These are phyloP conservation scores for Henricia sp. DNA, from an alignment of 53 echinoderm and acorn worm species.

Conservation along the genomic window DNA sequence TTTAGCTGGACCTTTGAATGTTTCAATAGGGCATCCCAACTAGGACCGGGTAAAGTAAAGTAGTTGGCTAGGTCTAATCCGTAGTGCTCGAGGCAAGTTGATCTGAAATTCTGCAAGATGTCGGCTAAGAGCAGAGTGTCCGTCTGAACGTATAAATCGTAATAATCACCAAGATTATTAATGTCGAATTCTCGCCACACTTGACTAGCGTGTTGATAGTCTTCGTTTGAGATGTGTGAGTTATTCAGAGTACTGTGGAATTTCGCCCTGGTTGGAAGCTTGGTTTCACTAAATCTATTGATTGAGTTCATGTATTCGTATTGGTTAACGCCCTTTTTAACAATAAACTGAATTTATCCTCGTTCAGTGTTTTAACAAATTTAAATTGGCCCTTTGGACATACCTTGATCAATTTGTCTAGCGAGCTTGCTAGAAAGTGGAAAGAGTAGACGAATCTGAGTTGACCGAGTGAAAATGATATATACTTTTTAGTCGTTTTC, in stretches of 20 bases:
- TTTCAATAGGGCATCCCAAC: too few species aligned
- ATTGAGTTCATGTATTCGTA: slow-evolving; percentile 64
- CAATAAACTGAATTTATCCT: slow-evolving; percentile 24
- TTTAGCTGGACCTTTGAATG: too few species aligned
- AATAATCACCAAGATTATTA: slow-evolving; percentile 56
- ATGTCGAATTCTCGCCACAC: slow-evolving; percentile 44
- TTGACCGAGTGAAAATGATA: too few species aligned
- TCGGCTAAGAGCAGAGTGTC: slow-evolving; percentile 53
- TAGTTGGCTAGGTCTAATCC: slow-evolving; percentile 26
- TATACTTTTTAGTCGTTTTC: too few species aligned
- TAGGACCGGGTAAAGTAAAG: slow-evolving; percentile 44
- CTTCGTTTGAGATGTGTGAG: slow-evolving; percentile 28
- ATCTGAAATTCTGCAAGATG: slow-evolving; percentile 50
- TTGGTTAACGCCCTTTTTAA: slow-evolving; percentile 60
- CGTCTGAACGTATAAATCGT: slow-evolving; percentile 48
- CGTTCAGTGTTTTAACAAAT: neutral
- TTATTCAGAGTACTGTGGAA: slow-evolving; percentile 56
- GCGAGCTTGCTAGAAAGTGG: too few species aligned
- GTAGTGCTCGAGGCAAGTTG: slow-evolving; percentile 38
- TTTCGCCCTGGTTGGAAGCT: slow-evolving; percentile 9
- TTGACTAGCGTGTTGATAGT: slow-evolving; percentile 51
- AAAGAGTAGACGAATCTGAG: too few species aligned
- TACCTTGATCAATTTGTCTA: too few species aligned
- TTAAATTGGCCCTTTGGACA: too few species aligned
- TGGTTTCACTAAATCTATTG: slow-evolving; percentile 41